A percentile compares a stretch with the other conserved stretches of the same genome.
phyloP scores from a whole-genome alignment of 2,113 vertebrate species.

The Ivindomyrus marchei region DNA sequence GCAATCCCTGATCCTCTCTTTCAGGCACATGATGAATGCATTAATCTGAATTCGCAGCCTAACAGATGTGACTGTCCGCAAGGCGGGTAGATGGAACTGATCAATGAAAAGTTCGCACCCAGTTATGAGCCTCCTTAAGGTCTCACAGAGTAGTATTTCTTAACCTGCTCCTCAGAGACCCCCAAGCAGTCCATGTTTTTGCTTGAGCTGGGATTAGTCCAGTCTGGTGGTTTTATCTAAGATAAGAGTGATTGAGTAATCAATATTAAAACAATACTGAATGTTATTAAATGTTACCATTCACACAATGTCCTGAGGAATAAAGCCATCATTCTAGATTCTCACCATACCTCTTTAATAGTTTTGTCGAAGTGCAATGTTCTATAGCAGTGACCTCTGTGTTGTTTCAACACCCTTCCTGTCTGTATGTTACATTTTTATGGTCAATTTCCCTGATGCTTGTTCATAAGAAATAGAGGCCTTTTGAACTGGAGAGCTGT shows the following conservation, averaged over 20 bases:
- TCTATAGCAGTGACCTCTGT: not conserved
- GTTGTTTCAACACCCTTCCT: not conserved
- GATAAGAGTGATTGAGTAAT: not conserved
- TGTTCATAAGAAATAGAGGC: not conserved
- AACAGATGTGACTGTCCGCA: not conserved
- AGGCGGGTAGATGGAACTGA: slow-evolving; percentile 32
- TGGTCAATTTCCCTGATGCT: not conserved
- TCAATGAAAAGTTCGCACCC: not conserved
- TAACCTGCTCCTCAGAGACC: not conserved
- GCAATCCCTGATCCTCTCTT: not conserved
- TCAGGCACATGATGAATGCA: not conserved
- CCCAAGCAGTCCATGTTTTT: not conserved
- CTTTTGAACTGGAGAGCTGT: not conserved
- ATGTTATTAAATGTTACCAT: not conserved
- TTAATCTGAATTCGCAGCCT: not conserved
- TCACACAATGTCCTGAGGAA: not conserved
- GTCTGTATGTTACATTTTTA: not conserved
- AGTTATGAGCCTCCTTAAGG: not conserved
- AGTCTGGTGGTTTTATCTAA: not conserved
- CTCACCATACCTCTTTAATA: not conserved
- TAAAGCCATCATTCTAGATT: not conserved
- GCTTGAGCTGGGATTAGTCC: not conserved
- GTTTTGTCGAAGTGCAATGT: not conserved
- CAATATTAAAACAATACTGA: not conserved
- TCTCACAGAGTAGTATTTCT: not conserved